A percentile compares a stretch with the other conserved stretches of the same genome.
phyloP scores from a whole-genome alignment of 2,888 invertebrate species.

The Synanthedon myopaeformis region DNA sequence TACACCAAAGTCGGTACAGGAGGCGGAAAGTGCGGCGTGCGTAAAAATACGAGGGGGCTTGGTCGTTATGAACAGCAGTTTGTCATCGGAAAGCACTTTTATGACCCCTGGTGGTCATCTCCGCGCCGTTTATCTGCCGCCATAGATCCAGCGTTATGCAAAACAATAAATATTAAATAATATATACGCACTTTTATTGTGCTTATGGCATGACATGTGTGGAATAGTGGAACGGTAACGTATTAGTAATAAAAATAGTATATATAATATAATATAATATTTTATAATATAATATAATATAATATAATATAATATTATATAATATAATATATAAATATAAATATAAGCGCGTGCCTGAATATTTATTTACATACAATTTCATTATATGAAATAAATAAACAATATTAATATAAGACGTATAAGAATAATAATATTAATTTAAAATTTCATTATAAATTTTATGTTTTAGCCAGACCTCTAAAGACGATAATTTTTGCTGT shows the following conservation, averaged over 20 bases:
- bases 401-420: no score
- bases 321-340: no score
- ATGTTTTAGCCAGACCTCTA: no score
- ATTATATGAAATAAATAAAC: no score
- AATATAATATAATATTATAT: no score
- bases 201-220: background rate
- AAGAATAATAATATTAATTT: no score
- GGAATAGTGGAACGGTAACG: background rate
- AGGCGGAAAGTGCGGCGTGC: constrained; percentile 36
- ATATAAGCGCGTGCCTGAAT: no score
- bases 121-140: constrained; percentile 12
- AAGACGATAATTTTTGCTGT: no score
- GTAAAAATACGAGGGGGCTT: constrained; percentile 39
- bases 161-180: constrained; percentile 10
- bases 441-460: no score
- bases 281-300: no score
- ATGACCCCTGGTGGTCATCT: constrained; percentile 36
- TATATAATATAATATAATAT: no score
- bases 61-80: constrained; percentile 38
- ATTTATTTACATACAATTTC: no score
- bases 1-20: constrained; percentile 6
- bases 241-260: background rate
- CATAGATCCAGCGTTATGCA: constrained; percentile 12
- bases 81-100: constrained; percentile 48
- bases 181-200: constrained; percentile 1